These are phyloP conservation scores for Pardalotus punctatus DNA, from an alignment of 2,113 vertebrate genomes.

Conservation along the genomic window DNA sequence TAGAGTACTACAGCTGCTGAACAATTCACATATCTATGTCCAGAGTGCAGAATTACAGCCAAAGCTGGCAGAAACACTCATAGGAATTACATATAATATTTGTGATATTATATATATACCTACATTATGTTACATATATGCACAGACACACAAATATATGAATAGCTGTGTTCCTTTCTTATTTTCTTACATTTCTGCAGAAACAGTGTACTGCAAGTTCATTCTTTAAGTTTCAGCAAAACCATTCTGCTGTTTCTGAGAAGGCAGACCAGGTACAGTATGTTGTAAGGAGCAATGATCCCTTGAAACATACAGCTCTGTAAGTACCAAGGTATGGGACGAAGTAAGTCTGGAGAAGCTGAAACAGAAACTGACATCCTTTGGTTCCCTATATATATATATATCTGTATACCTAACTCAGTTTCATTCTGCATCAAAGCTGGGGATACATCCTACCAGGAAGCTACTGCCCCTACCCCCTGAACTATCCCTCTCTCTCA, in stretches of 20 bases:
- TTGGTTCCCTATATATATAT: neutral
- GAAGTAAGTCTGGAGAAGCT: neutral
- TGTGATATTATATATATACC: neutral
- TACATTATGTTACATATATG: neutral
- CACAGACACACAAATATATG: neutral
- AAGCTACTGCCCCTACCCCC: neutral
- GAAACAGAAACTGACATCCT: neutral
- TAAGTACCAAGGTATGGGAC: neutral
- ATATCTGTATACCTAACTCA: neutral
- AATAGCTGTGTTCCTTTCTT: neutral
- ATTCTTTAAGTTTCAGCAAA: neutral
- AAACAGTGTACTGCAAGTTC: neutral
- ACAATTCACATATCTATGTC: neutral
- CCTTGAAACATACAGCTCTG: neutral
- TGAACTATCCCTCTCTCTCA: neutral
- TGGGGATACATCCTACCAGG: neutral
- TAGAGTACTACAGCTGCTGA: neutral
- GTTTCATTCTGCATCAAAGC: neutral
- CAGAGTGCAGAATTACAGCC: neutral
- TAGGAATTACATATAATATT: neutral
- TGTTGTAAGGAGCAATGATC: neutral
- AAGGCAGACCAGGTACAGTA: neutral
- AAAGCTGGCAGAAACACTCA: neutral
- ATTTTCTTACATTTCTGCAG: neutral
- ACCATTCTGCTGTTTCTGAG: neutral